Percentiles rank a stretch among this genome's conserved stretches.
These are phyloP conservation scores for Chaenocephalus aceratus DNA, from an alignment of 2,113 vertebrate species.

Conservation along the genomic window DNA sequence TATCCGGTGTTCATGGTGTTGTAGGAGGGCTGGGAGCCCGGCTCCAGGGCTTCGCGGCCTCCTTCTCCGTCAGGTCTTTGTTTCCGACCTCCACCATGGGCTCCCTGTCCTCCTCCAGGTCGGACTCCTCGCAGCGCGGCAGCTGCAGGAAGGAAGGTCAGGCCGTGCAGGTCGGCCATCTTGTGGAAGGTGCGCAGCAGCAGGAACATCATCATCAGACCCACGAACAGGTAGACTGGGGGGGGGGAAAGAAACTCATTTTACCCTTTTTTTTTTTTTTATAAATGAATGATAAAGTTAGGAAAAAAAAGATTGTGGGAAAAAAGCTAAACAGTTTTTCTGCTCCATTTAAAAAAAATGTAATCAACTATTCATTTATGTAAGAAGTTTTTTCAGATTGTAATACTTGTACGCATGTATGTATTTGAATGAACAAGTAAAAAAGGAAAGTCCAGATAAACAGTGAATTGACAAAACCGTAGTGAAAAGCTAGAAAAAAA, in stretches of 20 bases:
- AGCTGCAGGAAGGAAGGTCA: constrained; percentile 87
- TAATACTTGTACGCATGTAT: too few species aligned
- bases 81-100: constrained; percentile 66
- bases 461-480: too few species aligned
- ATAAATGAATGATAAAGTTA: too few species aligned
- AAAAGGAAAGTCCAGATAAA: too few species aligned
- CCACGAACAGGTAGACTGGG: constrained; percentile 88
- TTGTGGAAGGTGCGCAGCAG: constrained; percentile 88
- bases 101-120: constrained; percentile 72
- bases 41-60: constrained; percentile 66
- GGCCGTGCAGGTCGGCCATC: constrained; percentile 87
- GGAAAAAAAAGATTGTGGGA: not conserved
- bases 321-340: not conserved
- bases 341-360: too few species aligned
- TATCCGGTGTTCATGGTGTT: constrained; percentile 83
- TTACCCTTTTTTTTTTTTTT: too few species aligned
- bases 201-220: constrained; percentile 90
- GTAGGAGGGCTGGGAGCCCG: constrained; percentile 77
- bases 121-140: constrained; percentile 77
- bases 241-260: not conserved
- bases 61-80: not conserved
- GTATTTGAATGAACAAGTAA: too few species aligned
- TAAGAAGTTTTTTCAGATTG: too few species aligned
- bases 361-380: too few species aligned
- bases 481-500: too few species aligned